These are phyloP conservation scores for Luperina testacea DNA, from an alignment of 2,888 invertebrate genomes.

Conservation along the genomic window DNA sequence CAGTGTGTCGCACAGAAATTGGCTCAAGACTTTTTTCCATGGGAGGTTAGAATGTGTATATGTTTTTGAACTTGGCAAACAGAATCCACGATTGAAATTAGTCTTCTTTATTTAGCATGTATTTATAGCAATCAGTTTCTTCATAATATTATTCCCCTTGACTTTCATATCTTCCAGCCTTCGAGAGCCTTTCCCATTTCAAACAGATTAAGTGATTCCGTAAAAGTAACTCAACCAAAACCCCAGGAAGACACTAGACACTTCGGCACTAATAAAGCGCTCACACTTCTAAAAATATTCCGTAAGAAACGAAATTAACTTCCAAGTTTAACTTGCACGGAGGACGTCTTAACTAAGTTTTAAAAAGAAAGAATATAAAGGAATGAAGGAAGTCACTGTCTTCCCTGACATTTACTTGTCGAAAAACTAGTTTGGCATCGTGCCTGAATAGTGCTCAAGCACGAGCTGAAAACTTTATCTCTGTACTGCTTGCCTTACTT, in stretches of 20 bases:
- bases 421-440: slow-evolving; percentile 52
- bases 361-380: slow-evolving; percentile 29
- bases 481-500: slow-evolving; percentile 30
- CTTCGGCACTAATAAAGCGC: slow-evolving; percentile 23
- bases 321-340: slow-evolving; percentile 28
- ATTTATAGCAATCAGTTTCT: not conserved
- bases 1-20: slow-evolving; percentile 33
- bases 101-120: not conserved
- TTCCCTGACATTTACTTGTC: slow-evolving; percentile 43
- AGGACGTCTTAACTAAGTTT: slow-evolving; percentile 43
- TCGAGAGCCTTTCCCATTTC: not conserved
- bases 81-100: not conserved
- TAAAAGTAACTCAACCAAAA: not conserved
- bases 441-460: slow-evolving; percentile 49
- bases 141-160: not conserved
- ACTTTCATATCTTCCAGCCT: not conserved
- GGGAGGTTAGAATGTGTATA: slow-evolving; percentile 1
- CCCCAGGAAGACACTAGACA: not conserved
- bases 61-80: not conserved
- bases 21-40: not conserved
- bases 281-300: slow-evolving; percentile 35
- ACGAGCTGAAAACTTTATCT: slow-evolving; percentile 44
- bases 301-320: slow-evolving; percentile 33
- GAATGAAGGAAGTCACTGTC: slow-evolving; percentile 37
- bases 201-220: not conserved